Evolutionary conservation across 2,113 vertebrate genomes (phyloP), one percentile per base, ranked within the genome.

Genomic region (Myotis brandtii): DNA sequence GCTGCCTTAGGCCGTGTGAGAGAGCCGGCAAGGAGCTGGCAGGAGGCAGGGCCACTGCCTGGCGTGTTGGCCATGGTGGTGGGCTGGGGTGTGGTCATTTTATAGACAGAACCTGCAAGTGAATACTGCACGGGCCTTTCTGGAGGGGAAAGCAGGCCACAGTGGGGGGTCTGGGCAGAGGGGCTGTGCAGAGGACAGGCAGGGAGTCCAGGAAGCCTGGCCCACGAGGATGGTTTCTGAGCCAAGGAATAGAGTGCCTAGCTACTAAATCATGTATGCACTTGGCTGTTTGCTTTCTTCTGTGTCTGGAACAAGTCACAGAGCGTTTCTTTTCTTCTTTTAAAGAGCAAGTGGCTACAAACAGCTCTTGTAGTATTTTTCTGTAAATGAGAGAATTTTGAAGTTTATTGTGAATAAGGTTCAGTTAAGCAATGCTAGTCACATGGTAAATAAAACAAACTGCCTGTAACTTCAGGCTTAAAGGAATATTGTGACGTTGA

Each of bases 261-360:
- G 8, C 89, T 83, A 0, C 64, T 76, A 59, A 94, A 87, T 69
- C 4, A 34, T 56, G 43, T 13, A 1, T 0, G 0, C 20, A 21
- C 82, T 92, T 92, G 13, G 5, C 52, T 30, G 76, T 86, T 95
- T 0, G 0, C 66, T 95, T 84, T 80, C 27, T 54, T 90, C 10
- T 52, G 12, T 93, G 72, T 69, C 0, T 16, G 93, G 94, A 82
- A 93, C 56, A 93, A 85, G 59, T 52, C 91, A 67, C 48, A 84
- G n/a, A 4, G 10, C 30, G 46, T 67, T 89, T 90, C 66, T 80
- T 73, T 97, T 96, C 93, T 85, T 89, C 48, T 66, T 97, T 95
- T 95, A 95, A 67, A 93, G 76, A 93, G 48, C 94, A 95, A 62
- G 25, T 73, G 18, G 62, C 80, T 92, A 23, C 86, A 91, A 20